Percentiles rank a stretch among this genome's conserved stretches.
Conservation (phyloP, 2,888 invertebrate species). For the Cecidostiba fungosa region DNA sequence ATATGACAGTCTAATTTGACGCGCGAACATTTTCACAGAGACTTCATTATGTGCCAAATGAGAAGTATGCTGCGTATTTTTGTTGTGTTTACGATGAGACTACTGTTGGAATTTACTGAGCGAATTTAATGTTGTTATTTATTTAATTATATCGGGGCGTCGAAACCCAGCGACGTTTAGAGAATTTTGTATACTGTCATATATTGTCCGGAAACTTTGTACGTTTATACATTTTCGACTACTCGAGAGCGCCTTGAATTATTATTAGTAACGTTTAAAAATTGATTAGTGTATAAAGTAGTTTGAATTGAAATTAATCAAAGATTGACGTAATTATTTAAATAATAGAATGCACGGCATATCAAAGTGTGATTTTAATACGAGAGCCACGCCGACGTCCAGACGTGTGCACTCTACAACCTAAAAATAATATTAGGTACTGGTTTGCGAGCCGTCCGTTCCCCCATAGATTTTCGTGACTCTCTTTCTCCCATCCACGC, state of each 20-base stretch:
- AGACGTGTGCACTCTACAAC: neutral
- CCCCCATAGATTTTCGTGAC: conserved; percentile 4
- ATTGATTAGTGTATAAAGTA: neutral
- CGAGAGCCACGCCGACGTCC: neutral
- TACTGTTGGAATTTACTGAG: neutral
- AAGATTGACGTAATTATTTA: neutral
- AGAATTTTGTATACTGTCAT: neutral
- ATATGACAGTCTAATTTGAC: conserved; percentile 20
- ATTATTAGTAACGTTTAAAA: neutral
- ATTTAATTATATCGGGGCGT: neutral
- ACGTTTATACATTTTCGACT: neutral
- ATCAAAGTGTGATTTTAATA: neutral
- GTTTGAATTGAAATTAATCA: neutral
- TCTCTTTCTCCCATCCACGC: conserved; percentile 6
- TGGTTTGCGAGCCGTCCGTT: neutral
- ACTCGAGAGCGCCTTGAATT: neutral
- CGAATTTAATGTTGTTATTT: neutral
- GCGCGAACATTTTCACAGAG: neutral
- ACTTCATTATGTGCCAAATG: conserved; percentile 4
- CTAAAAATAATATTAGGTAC: conserved; percentile 45
- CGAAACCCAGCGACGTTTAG: neutral
- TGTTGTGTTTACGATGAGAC: neutral
- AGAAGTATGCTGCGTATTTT: neutral
- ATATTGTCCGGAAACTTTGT: neutral
- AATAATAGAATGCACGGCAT: neutral